Evolutionary conservation across 2,113 vertebrate species (phyloP).

Genomic region (Barbus barbus): DNA sequence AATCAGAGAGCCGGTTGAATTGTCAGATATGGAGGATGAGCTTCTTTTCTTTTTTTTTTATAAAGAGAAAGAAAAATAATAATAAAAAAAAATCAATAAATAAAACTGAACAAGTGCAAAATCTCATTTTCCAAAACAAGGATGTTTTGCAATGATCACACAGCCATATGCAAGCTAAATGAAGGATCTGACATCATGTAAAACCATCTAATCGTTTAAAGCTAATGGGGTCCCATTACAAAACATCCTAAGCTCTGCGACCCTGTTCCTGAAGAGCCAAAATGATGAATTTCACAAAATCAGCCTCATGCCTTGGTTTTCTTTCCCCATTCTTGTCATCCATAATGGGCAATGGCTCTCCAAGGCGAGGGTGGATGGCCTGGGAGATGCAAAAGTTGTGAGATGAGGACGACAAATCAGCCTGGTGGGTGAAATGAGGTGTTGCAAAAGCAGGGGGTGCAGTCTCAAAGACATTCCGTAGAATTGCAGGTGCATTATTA

Average conservation of each 20-base stretch:
- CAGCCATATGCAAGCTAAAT: conserved; percentile 53
- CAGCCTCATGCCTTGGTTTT: background rate
- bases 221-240: conserved; percentile 72
- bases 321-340: conserved; percentile 14
- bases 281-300: conserved; percentile 40
- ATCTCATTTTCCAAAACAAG: conserved; percentile 55
- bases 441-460: conserved; percentile 78
- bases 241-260: conserved; percentile 65
- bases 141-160: conserved; percentile 72
- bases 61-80: conserved; percentile 22
- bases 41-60: conserved; percentile 50
- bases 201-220: conserved; percentile 24
- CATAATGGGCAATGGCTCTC: conserved; percentile 66
- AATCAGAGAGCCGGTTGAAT: conserved; percentile 90
- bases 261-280: conserved; percentile 71
- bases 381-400: conserved; percentile 67
- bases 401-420: conserved; percentile 70
- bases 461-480: conserved; percentile 77
- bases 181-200: background rate
- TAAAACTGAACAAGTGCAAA: conserved; percentile 59
- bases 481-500: conserved; percentile 79
- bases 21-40: conserved; percentile 85
- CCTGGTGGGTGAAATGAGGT: conserved; percentile 75
- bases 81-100: conserved; percentile 53
- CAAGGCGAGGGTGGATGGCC: conserved; percentile 61